Base-by-base conservation (phyloP, 2,888 invertebrate species). In the Athrips mouffetella region DNA sequence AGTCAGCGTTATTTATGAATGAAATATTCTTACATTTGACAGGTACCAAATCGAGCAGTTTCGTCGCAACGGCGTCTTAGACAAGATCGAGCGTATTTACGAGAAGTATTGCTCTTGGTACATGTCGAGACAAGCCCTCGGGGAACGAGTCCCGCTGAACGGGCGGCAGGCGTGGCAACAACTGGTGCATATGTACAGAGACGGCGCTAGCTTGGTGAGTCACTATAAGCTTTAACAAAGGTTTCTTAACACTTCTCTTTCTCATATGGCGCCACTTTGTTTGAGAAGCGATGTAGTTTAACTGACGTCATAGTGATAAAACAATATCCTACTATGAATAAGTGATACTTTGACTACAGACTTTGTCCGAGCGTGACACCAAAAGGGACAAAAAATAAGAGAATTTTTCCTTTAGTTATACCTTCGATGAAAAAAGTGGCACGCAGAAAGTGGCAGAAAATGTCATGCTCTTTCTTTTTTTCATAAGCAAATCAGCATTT, bases 81-180 rank as follows among this genome's bases (percentile, higher is more conserved):
- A 92, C 21, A 94, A 94, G 74, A 89, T 92, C 3, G 80, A 88
- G 20, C 70, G 85, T 40, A 73, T 94, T 10, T 94, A 94, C 67
- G 74, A 80, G 2, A 73, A 90, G 42, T 94, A 94, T 62, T 91
- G 92, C 63, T 81, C 91, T 50, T 91, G 93, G 90, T 93, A 93
- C 69, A 60, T 91, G 27, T 63, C 82, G 20, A 77, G 90, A 21
- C 52, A 65, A 5, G 53, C 76, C 0, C 59, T 70, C 4, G 66
- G 68, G 15, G 15, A 63, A 64, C 0, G 70, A 65, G 2, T 68
- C 73, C 65, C 73, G 0, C 69, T 74, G 60, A 94, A 94, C 73
- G 77, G 91, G 0, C 84, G 96, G 0, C 92, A 92, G 61, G 91
- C 91, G 49, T 96, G 96, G 96, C 93, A 94, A 67, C 73, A 89